Conservation (phyloP, 2,888 invertebrate genomes). For the Pharmacophagus antenor region DNA sequence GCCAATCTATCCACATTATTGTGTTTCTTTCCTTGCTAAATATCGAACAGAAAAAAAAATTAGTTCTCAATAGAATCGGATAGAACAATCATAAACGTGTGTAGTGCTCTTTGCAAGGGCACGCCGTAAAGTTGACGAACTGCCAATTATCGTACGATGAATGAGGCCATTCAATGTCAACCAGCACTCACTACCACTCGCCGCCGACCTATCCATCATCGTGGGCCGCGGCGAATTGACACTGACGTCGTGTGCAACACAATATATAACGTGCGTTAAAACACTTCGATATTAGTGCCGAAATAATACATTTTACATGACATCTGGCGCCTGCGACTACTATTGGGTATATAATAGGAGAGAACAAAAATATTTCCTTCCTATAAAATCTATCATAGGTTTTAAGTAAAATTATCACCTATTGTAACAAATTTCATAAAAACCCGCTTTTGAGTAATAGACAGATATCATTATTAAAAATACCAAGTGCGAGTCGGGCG, state of each 20-base stretch:
- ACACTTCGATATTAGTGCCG: too few species aligned
- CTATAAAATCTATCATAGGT: too few species aligned
- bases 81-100: slow-evolving; percentile 25
- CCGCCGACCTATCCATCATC: slow-evolving; percentile 40
- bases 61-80: neutral
- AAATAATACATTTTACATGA: too few species aligned
- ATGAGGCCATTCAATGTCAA: slow-evolving; percentile 68
- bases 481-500: too few species aligned
- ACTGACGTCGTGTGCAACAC: slow-evolving; percentile 3
- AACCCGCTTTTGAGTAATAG: too few species aligned
- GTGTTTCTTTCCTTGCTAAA: neutral
- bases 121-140: slow-evolving; percentile 55
- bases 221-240: slow-evolving; percentile 9
- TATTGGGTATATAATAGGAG: too few species aligned
- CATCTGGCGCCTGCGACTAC: too few species aligned
- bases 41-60: neutral
- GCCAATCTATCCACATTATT: too few species aligned
- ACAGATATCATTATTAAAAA: too few species aligned
- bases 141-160: slow-evolving; percentile 69
- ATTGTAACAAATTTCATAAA: too few species aligned
- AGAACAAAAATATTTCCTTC: too few species aligned
- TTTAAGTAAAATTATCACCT: too few species aligned
- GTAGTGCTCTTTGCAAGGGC: slow-evolving; percentile 50
- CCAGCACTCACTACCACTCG: slow-evolving; percentile 47
- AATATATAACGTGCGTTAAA: neutral